Evolutionary conservation across 2,797 vertebrate genomes (phyloP).

Genomic region (Protosalanx chinensis): DNA sequence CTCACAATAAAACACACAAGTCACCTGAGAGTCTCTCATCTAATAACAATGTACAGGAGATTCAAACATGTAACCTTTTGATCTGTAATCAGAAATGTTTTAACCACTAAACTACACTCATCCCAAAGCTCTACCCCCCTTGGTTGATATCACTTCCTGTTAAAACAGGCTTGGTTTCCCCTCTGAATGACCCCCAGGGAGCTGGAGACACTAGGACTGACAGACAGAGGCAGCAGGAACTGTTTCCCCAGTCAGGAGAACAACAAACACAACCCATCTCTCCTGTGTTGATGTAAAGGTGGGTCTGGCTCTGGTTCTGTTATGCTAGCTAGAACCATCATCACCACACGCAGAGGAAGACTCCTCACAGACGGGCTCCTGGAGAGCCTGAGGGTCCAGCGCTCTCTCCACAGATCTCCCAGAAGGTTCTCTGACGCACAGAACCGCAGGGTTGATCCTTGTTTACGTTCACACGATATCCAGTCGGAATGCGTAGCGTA

Average conservation of each 20-base stretch:
- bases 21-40: neutral
- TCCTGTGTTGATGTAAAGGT: conserved; percentile 27
- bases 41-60: too few relatives aligned
- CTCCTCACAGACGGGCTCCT: conserved; percentile 30
- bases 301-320: conserved; percentile 32
- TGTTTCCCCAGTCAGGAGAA: conserved; percentile 23
- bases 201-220: conserved; percentile 2
- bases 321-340: conserved; percentile 37
- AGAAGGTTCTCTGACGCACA: conserved; percentile 31
- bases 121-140: too few relatives aligned
- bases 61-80: too few relatives aligned
- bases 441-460: conserved; percentile 40
- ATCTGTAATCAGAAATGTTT: too few relatives aligned
- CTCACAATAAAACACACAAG: neutral
- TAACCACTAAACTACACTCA: neutral
- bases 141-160: too few relatives aligned
- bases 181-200: neutral
- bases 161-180: neutral
- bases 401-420: conserved; percentile 1
- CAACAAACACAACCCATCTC: conserved; percentile 34
- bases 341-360: conserved; percentile 33
- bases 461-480: conserved; percentile 43
- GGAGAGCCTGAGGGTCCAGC: conserved; percentile 48
- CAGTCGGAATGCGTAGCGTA: conserved; percentile 19
- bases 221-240: conserved; percentile 10